Conservation (phyloP, 2,888 invertebrate genomes). For the Hypercompe scribonia region DNA sequence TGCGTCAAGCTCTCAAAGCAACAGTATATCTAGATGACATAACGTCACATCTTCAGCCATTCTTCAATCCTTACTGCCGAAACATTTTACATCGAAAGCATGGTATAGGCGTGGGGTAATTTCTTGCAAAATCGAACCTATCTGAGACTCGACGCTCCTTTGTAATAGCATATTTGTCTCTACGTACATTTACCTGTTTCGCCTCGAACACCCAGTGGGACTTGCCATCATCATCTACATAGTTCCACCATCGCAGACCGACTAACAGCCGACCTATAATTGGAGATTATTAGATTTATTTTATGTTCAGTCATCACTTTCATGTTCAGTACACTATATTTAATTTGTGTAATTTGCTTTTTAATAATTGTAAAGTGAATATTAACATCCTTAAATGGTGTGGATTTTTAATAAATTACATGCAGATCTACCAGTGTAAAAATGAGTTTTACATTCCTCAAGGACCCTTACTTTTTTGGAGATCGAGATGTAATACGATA, state of each 20-base stretch:
- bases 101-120: not conserved
- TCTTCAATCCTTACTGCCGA: not conserved
- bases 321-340: too few relatives aligned
- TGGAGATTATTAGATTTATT: not conserved
- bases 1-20: too few relatives aligned
- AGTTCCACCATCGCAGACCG: conserved; percentile 99
- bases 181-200: conserved; percentile 89
- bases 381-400: not conserved
- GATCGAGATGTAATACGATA: too few relatives aligned
- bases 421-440: not conserved
- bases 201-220: conserved; percentile 99
- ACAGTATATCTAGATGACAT: not conserved
- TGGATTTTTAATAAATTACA: not conserved
- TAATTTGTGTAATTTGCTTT: too few relatives aligned
- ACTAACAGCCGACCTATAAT: conserved; percentile 93
- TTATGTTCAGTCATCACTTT: not conserved
- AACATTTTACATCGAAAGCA: not conserved
- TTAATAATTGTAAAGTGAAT: too few relatives aligned
- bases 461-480: too few relatives aligned
- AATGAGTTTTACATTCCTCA: too few relatives aligned
- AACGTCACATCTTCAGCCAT: not conserved
- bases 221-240: conserved; percentile 98
- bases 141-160: not conserved
- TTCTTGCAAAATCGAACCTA: not conserved
- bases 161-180: conserved; percentile 1